Evolutionary conservation across 2,797 vertebrate genomes (phyloP).

Genomic region (Orientallactaga sibirica): DNA sequence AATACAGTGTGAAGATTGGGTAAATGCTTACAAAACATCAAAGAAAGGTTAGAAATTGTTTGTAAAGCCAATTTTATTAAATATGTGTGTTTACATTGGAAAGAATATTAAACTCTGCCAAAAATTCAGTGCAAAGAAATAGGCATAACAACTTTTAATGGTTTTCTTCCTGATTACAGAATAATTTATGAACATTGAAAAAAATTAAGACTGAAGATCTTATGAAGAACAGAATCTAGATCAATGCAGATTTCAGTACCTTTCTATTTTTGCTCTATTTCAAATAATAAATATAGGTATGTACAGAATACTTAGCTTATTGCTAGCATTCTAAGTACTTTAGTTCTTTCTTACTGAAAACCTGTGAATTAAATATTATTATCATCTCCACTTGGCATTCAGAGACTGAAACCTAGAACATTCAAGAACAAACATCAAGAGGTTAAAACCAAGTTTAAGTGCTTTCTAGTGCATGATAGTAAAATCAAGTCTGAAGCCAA

Average conservation of each 20-base stretch:
- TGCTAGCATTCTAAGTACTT: neutral
- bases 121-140: slow-evolving; percentile 55
- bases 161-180: slow-evolving; percentile 65
- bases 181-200: slow-evolving; percentile 71
- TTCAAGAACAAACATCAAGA: neutral
- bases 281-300: neutral
- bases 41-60: slow-evolving; percentile 64
- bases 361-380: neutral
- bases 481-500: neutral
- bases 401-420: neutral
- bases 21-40: slow-evolving; percentile 54
- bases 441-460: neutral
- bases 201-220: slow-evolving; percentile 55
- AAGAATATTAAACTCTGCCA: slow-evolving; percentile 67
- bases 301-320: neutral
- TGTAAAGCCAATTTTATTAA: slow-evolving; percentile 78
- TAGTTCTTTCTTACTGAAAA: neutral
- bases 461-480: neutral
- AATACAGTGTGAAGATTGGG: slow-evolving; percentile 1
- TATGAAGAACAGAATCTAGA: slow-evolving; percentile 64
- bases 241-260: neutral
- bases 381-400: neutral
- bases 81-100: slow-evolving; percentile 62
- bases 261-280: slow-evolving; percentile 11
- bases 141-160: slow-evolving; percentile 71